Base-by-base conservation (phyloP, 2,888 invertebrate genomes). In the Alloplasta piceator region DNA sequence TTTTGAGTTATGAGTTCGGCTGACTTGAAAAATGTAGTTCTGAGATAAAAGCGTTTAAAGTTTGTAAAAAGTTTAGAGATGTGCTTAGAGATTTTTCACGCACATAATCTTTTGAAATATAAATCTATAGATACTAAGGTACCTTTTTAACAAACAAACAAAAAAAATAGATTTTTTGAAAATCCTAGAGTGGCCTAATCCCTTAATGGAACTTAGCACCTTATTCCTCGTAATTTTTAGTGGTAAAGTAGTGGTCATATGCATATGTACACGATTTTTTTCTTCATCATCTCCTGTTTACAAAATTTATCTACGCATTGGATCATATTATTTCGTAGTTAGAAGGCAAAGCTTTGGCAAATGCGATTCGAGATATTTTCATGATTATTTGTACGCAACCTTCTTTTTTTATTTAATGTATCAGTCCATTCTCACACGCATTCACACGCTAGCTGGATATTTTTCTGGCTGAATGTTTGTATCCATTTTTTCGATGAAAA, bases 381-480 rank as follows among this genome's bases (percentile, higher is more conserved):
- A 26, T 26, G 50, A 6, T 12, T 6, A 41, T 50, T 41, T 14
- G 48, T n/a, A n/a, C n/a, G n/a, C n/a, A n/a, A n/a, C n/a, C 36
- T 38, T 39, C 12, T 39, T 7, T 61, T 16, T 43, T 64, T 58
- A 7, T 56, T 63, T 14, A 55, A 61, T 39, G 55, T 61, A 41
- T 55, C 14, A 63, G 58, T 70, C 39, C 55, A 41, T 5, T 72
- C 48, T 52, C 10, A 43, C 43, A 63, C 46, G 60, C 61, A 70
- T 71, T 70, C 46, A 70, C 74, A n/a, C n/a, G 74, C 73, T 68
- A 68, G 60, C 78, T 79, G 74, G 43, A 50, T 71, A 66, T 70
- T 75, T 58, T 75, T 80, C 43, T 66, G 64, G 79, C 70, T 68
- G 64, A 38, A 50, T 72, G 71, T 68, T 73, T 71, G 52, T 58